Base-by-base conservation (phyloP, 2,113 vertebrate species). In the Eleginops maclovinus region DNA sequence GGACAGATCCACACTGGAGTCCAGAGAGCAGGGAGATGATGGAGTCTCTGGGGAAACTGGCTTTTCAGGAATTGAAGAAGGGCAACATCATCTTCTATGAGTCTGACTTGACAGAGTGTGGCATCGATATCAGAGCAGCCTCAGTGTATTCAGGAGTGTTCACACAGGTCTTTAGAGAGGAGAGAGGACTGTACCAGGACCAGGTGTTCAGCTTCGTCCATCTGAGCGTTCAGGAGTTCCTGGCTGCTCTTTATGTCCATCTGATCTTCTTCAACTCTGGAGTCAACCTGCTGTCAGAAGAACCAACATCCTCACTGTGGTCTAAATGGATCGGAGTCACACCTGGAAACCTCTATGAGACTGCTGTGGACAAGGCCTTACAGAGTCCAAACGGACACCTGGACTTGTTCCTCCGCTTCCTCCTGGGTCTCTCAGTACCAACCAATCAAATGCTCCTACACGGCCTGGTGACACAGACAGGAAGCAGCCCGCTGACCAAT, bases 241-340 rank as follows among this genome's bases (percentile, higher is more conserved):
- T 89, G 0, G 85, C 88, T 0, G 80, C 88, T 64, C 80, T 89
- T 83, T 41, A 87, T 51, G 80, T 89, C 0, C 81, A 89, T 46
- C 22, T 79, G 59, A 83, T 31, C 0, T 86, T 89, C 70, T n/a
- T 55, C 3, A 64, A 60, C 36, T 59, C 44, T 14, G 64, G 63
- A 0, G 44, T 73, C 61, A 83, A 85, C 17, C 44, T 83, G 43
- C 16, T 89, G 64, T 15, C 73, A 68, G 4, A 82, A 12, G 16
- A 59, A 16, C 2, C 16, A 55, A 4, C 64, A 24, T 4, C 26
- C 4, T 49, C 75, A 0, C 0, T 5, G 26, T 61, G 44, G 70
- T 60, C 56, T 5, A 72, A 0, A 24, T 0, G 54, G 14, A 59
- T 75, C 3, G 1, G 15, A 0, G 1, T 1, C 1, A 0, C 1